Base-by-base conservation (phyloP, 2,888 invertebrate species). In the Eupithecia inturbata region DNA sequence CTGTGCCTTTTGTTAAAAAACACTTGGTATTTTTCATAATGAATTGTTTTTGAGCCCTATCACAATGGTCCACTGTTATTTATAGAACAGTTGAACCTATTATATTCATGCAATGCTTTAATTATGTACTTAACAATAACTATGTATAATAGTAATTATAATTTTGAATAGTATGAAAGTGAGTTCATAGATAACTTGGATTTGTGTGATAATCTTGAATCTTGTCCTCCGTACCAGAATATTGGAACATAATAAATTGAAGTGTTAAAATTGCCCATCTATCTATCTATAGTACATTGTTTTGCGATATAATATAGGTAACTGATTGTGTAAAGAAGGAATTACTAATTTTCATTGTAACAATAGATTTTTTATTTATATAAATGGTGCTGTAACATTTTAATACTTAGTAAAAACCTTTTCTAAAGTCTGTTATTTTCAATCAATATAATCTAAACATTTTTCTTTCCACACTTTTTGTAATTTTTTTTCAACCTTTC, bases 391-490 rank as follows among this genome's bases (percentile, higher is more conserved):
- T 89, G 86, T 87, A 87, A 85, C 80, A 83, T 83, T 85, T 36
- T 77, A 81, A 80, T 81, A 81, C 78, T 77, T 87, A 76, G 74
- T 74, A 68, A 73, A 72, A 66, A 75, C 39, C 66, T 67, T 66
- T 67, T 72, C 31, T 22, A 71, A 62, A 68, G 10, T 28, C 31
- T n/a, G 22, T 74, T 74, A 71, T 70, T 76, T 36, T 64, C 10
- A 33, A 64, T 64, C 33, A 64, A 64, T 64, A 64, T 22, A 91
- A 75, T 90, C 89, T 77, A 89, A 82, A 83, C 93, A 94, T 86
- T 93, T 94, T 80, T 92, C 88, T 79, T 91, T 85, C 95, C 95
- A 95, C 78, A 93, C 87, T 78, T 88, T 91, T 78, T 88, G 79
- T 67, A 94, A 85, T 78, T 91, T 93, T 75, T 83, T 90, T 81